Conservation (phyloP, 2,888 invertebrate species). For the Hydropsyche betteni region DNA sequence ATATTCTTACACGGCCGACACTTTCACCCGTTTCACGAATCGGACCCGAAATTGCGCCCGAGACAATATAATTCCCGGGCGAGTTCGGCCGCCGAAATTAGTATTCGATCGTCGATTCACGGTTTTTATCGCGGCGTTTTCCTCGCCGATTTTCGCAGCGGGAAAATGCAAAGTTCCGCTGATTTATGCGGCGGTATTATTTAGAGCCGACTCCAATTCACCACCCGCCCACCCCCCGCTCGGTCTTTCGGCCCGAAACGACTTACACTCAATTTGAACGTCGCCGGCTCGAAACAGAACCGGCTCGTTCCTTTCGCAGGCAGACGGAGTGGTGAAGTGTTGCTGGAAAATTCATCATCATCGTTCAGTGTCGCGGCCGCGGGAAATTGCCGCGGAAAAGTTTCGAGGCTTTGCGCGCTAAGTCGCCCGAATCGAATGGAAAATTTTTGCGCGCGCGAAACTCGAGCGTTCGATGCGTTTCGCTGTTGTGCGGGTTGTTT, state of each 20-base stretch:
- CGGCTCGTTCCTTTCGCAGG: not conserved
- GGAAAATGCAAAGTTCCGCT: conserved; percentile 17
- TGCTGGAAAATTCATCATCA: conserved; percentile 23
- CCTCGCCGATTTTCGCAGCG: conserved; percentile 3
- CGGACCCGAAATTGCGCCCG: too few relatives aligned
- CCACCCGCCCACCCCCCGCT: not conserved
- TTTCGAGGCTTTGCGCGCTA: not conserved
- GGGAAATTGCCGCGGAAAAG: conserved; percentile 28
- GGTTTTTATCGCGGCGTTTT: not conserved
- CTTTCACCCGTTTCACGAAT: too few relatives aligned
- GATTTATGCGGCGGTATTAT: conserved; percentile 31
- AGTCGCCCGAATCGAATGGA: too few relatives aligned
- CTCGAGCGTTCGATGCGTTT: too few relatives aligned
- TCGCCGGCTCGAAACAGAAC: conserved; percentile 6
- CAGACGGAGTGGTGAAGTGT: not conserved
- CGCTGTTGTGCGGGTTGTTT: too few relatives aligned
- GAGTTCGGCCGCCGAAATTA: not conserved
- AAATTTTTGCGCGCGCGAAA: too few relatives aligned
- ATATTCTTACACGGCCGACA: too few relatives aligned
- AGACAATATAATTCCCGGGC: too few relatives aligned
- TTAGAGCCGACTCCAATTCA: conserved; percentile 8
- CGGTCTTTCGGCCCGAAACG: not conserved
- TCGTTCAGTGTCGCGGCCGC: conserved; percentile 16
- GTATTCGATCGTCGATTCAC: conserved; percentile 23
- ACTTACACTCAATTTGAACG: conserved; percentile 31